These are phyloP conservation scores for Halictus rubicundus DNA, from an alignment of 1,140 invertebrate genomes.

Conservation along the genomic window DNA sequence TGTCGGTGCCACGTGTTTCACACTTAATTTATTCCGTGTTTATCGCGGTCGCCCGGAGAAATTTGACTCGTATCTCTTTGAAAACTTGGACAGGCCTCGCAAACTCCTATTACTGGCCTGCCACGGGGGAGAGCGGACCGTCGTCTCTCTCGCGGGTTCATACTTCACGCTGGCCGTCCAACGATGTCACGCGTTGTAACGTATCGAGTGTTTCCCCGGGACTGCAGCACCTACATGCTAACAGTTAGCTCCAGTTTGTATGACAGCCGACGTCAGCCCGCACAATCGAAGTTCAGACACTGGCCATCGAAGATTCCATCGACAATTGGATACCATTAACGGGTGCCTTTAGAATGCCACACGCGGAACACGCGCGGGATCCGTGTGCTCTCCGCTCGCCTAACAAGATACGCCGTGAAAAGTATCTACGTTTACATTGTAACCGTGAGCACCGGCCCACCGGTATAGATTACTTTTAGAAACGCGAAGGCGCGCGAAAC, in stretches of 20 bases:
- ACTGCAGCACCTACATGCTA: slow-evolving; percentile 57
- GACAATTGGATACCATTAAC: slow-evolving; percentile 65
- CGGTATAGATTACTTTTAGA: background rate
- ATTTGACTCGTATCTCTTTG: slow-evolving; percentile 65
- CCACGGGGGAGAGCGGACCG: slow-evolving; percentile 60
- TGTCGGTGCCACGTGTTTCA: background rate
- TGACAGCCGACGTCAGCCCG: slow-evolving; percentile 56
- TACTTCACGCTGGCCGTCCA: slow-evolving; percentile 56
- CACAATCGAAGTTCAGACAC: slow-evolving; percentile 66
- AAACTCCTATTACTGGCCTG: slow-evolving; percentile 63
- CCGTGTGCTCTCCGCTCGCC: background rate
- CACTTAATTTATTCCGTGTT: slow-evolving; percentile 61
- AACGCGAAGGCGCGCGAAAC: background rate
- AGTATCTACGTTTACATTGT: background rate
- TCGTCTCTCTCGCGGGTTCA: slow-evolving; percentile 64
- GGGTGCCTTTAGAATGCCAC: slow-evolving; percentile 38
- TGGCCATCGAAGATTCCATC: slow-evolving; percentile 64
- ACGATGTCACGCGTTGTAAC: slow-evolving; percentile 67
- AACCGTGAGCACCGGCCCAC: background rate
- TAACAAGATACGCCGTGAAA: slow-evolving; percentile 54
- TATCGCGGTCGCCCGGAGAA: slow-evolving; percentile 50
- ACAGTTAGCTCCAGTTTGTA: slow-evolving; percentile 65
- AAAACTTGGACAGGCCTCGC: slow-evolving; percentile 61
- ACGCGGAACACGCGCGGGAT: background rate
- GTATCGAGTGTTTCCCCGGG: slow-evolving; percentile 65